A percentile compares a stretch with the other conserved stretches of the same genome.
phyloP scores from a whole-genome alignment of 2,888 invertebrate genomes.

The Tetragonula carbonaria region DNA sequence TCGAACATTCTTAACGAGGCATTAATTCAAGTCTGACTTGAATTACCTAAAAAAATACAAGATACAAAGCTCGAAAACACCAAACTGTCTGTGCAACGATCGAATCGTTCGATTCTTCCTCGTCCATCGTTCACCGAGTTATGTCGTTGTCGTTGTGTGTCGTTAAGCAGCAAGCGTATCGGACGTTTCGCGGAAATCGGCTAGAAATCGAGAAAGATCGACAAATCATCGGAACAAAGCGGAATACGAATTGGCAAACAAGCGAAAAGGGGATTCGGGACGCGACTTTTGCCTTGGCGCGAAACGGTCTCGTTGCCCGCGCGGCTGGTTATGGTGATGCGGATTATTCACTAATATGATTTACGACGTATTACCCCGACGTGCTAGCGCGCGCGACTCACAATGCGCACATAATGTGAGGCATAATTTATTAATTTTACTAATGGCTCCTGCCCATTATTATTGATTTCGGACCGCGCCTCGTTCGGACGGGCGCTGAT shows the following conservation, averaged over 20 bases:
- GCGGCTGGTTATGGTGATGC: slow-evolving; percentile 82
- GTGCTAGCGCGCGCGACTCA: slow-evolving; percentile 77
- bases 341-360: slow-evolving; percentile 84
- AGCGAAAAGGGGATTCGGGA: slow-evolving; percentile 32
- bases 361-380: slow-evolving; percentile 82
- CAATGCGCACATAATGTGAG: slow-evolving; percentile 84
- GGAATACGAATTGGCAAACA: slow-evolving; percentile 3
- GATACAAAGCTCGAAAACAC: too few species aligned
- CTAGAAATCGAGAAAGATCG: slow-evolving; percentile 16
- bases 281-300: slow-evolving; percentile 77
- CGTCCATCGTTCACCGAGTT: neutral
- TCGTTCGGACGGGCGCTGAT: slow-evolving; percentile 81
- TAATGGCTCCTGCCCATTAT: slow-evolving; percentile 84
- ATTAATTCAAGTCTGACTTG: too few species aligned
- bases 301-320: slow-evolving; percentile 74
- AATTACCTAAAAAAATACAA: too few species aligned
- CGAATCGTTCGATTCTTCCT: neutral
- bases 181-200: neutral
- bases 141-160: neutral
- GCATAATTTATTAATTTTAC: slow-evolving; percentile 84
- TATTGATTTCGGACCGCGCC: slow-evolving; percentile 82
- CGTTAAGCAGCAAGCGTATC: neutral
- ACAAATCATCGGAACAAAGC: slow-evolving; percentile 12
- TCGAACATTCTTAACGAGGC: too few species aligned
- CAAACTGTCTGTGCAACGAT: neutral